Evolutionary conservation across 2,797 vertebrate species (phyloP), one percentile per base, ranked within the genome.

Genomic region (Myotis vivesi): DNA sequence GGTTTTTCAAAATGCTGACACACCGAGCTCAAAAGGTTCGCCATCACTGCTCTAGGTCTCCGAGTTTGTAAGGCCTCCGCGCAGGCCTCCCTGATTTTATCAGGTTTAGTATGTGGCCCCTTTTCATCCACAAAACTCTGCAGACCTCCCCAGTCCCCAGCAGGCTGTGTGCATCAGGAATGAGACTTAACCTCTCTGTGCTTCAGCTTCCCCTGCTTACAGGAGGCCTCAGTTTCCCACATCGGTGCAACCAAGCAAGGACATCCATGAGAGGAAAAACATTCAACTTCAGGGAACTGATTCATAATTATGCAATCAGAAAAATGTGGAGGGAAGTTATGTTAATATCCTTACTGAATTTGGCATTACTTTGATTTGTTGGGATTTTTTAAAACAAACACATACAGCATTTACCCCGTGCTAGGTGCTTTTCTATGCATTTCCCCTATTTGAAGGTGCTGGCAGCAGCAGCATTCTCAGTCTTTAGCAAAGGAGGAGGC

Each of bases 391-490:
- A 41, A 51, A 53, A 53, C 22, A 28, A 8, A 44, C 13, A 49
- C 38, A 6, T 20, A 20, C 3, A 16, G 41, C 12, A 3, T 72
- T 66, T 41, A 19, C 11, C 22, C 59, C 9, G 23, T 16, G 25
- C 59, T 8, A 0, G 25, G 17, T 46, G 36, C 57, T 30, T 0
- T 41, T 38, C 59, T 68, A 51, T 28, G 64, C 79, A 49, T 30
- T 49, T 66, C 59, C 22, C 80, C 33, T n/a, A 11, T 16, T 57
- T 15, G 20, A 51, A 9, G 57, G 38, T 1, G 19, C 59, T 46
- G 23, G 6, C 0, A 0, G 16, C 16, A 53, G 51, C 69, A 1
- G 5, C 8, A 1, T 12, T 5, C 0, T 15, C 9, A 1, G 28
- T n/a, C 4, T 2, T 20, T 17, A 53, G 22, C 82, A 69, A 73